A percentile compares a stretch with the other conserved stretches of the same genome.
phyloP scores from a whole-genome alignment of 2,888 invertebrate genomes.

The Nyleta sp. region DNA sequence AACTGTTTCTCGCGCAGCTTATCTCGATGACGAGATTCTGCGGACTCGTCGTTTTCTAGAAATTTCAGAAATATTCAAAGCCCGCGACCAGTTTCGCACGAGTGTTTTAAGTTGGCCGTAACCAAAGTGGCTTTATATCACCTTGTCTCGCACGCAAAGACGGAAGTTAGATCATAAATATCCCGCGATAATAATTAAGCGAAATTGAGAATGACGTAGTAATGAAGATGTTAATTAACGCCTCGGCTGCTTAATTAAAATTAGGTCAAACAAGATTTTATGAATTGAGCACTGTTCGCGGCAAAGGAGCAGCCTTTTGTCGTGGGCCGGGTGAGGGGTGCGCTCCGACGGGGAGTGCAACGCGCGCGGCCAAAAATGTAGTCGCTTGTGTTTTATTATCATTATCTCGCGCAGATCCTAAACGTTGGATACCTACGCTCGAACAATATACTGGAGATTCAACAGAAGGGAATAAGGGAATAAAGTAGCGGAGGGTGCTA shows the following conservation, averaged over 20 bases:
- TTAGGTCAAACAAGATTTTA: conserved; percentile 42
- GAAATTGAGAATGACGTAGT: conserved; percentile 46
- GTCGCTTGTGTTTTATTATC: conserved; percentile 69
- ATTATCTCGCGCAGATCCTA: conserved; percentile 69
- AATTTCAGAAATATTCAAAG: conserved; percentile 51
- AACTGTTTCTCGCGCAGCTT: conserved; percentile 33
- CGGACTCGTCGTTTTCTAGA: conserved; percentile 39
- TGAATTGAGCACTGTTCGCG: conserved; percentile 30
- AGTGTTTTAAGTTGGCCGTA: conserved; percentile 43
- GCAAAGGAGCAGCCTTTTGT: conserved; percentile 31
- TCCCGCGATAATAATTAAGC: conserved; percentile 45
- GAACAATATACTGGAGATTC: conserved; percentile 73
- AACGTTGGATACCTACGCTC: conserved; percentile 69
- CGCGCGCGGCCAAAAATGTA: conserved; percentile 58
- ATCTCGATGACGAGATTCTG: conserved; percentile 52
- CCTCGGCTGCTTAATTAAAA: conserved; percentile 45
- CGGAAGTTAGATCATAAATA: conserved; percentile 57
- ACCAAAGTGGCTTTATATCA: conserved; percentile 57
- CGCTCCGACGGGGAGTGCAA: too few relatives aligned
- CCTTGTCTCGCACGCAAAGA: conserved; percentile 46
- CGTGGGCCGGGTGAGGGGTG: background rate
- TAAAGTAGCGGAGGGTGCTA: conserved; percentile 79
- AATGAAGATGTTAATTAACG: conserved; percentile 56
- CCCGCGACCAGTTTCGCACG: conserved; percentile 49
- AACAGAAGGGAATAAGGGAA: conserved; percentile 76